A percentile compares a stretch with the other conserved stretches of the same genome.
Evolutionary conservation across 53 echinoderm and acorn worm genomes (phyloP).

Genomic region (Pentamera pediparva): DNA sequence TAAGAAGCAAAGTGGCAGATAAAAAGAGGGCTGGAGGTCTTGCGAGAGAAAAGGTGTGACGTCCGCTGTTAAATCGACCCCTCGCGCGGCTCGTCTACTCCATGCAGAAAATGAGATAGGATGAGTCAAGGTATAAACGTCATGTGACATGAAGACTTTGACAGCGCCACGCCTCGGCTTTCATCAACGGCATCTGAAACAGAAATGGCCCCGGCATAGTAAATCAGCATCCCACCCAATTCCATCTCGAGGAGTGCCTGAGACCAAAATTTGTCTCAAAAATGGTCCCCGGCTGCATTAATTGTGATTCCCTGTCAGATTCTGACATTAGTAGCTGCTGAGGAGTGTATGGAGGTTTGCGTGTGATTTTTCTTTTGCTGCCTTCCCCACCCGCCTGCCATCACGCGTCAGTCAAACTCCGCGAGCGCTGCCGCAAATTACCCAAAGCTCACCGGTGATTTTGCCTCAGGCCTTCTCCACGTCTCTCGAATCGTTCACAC

Average conservation of each 20-base stretch:
- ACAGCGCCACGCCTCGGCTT: not conserved
- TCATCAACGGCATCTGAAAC: not conserved
- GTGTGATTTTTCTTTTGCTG: not conserved
- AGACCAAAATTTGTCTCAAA: not conserved
- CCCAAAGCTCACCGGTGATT: too few relatives aligned
- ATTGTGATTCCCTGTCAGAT: constrained; percentile 19
- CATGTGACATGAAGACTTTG: not conserved
- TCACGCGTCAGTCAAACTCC: not conserved
- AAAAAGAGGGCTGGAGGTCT: not conserved
- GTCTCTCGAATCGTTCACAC: not conserved
- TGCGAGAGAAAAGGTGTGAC: constrained; percentile 3
- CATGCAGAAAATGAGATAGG: not conserved
- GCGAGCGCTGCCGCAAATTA: constrained; percentile 3
- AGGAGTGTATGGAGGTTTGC: too few relatives aligned
- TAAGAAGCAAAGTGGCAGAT: not conserved
- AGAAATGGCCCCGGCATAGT: not conserved
- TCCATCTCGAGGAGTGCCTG: not conserved
- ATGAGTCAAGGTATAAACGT: constrained; percentile 26
- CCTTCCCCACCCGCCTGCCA: not conserved
- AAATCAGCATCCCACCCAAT: not conserved
- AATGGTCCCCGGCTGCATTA: constrained; percentile 4
- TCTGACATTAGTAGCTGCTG: not conserved
- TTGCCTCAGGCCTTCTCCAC: too few relatives aligned
- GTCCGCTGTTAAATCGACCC: constrained; percentile 31
- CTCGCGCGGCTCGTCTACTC: too few relatives aligned